phyloP scores from a whole-genome alignment of 2,797 vertebrate species.

The Helicolenus hilgendorfi region DNA sequence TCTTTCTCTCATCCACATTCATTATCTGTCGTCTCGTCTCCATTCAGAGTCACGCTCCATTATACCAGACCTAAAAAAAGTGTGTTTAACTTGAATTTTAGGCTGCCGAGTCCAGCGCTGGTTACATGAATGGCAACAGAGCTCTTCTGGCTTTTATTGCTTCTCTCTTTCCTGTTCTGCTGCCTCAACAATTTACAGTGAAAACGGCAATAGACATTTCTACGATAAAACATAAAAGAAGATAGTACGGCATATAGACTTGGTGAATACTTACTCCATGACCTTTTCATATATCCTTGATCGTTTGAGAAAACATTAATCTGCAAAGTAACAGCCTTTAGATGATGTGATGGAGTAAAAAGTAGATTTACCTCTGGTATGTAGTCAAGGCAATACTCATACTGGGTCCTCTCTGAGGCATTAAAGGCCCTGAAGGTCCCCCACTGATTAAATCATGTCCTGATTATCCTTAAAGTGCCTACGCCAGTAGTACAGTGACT shows the following conservation, averaged over 20 bases:
- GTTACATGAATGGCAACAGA: neutral
- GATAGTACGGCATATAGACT: neutral
- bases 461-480: neutral
- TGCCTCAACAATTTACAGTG: neutral
- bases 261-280: neutral
- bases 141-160: neutral
- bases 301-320: neutral
- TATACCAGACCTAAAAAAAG: constrained; percentile 7
- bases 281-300: neutral
- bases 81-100: constrained; percentile 25
- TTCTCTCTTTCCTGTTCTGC: neutral
- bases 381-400: too few species aligned
- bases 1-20: neutral
- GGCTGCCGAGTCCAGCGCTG: neutral
- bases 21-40: constrained; percentile 23
- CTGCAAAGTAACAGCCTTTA: neutral
- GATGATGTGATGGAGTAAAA: neutral
- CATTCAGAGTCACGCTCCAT: constrained; percentile 38
- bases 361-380: neutral
- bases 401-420: too few species aligned
- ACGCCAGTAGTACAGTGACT: too few species aligned
- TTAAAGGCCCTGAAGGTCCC: too few species aligned
- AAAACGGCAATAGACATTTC: neutral
- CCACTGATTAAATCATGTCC: neutral
- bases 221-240: neutral